Conservation (phyloP, 2,888 invertebrate species). For the Cybosia mesomella region DNA sequence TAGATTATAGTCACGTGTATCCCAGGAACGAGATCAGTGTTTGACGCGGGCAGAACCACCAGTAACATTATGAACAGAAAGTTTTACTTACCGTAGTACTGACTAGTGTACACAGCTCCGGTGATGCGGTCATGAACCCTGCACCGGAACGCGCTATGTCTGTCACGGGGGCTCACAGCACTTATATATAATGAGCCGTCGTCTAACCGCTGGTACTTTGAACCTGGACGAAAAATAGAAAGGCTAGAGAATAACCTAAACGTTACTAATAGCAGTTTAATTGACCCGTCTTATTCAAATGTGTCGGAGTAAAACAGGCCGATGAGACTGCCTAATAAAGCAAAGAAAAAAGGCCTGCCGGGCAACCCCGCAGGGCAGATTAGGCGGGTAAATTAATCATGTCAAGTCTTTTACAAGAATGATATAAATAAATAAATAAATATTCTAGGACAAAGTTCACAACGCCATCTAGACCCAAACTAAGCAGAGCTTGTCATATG, state of each 20-base stretch:
- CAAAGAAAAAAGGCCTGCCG: background rate
- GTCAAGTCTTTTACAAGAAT: no score
- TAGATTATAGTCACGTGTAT: no score
- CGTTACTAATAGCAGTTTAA: background rate
- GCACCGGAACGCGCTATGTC: conserved; percentile 93
- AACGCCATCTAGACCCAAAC: no score
- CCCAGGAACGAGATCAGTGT: no score
- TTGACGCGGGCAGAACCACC: no score
- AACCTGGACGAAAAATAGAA: conserved; percentile 55
- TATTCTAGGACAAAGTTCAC: no score
- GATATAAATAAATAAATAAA: no score
- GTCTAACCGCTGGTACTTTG: conserved; percentile 92
- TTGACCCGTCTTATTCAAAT: background rate
- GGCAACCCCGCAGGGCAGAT: background rate
- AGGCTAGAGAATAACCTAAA: background rate
- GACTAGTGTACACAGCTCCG: conserved; percentile 89
- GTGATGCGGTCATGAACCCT: conserved; percentile 93
- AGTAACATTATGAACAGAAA: no score
- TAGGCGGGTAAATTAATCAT: no score
- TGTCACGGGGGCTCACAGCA: conserved; percentile 92
- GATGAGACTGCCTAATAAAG: background rate
- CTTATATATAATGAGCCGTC: conserved; percentile 95
- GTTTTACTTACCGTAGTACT: conserved; percentile 88
- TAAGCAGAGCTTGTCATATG: no score
- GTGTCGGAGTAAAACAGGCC: no score